These are phyloP conservation scores for Ctenodactylus gundi DNA, from an alignment of 2,113 vertebrate genomes.

Conservation along the genomic window DNA sequence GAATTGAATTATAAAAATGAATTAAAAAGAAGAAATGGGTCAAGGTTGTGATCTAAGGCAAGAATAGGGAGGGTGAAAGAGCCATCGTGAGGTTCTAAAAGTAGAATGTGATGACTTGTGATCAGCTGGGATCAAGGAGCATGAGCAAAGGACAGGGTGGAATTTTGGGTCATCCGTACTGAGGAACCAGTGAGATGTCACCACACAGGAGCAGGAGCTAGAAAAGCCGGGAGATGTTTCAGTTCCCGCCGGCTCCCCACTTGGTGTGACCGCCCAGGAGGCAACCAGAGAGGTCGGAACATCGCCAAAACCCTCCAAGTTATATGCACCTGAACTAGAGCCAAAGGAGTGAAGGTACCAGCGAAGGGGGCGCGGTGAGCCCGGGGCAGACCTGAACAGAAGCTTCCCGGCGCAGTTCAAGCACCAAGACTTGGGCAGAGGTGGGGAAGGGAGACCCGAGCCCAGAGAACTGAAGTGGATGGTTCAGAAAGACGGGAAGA, in stretches of 20 bases:
- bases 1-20: neutral
- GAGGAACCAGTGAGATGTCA: no score
- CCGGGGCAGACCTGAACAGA: neutral
- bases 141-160: no score
- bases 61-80: neutral
- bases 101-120: neutral
- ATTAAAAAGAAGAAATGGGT: neutral
- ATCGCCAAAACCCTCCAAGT: neutral
- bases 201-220: fast-evolving
- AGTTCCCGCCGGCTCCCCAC: neutral
- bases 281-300: neutral
- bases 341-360: neutral
- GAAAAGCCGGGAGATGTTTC: neutral
- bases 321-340: neutral
- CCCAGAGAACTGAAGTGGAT: neutral
- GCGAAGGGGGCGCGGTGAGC: neutral
- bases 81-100: neutral
- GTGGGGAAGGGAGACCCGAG: neutral
- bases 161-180: no score
- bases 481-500: neutral
- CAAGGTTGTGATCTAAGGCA: neutral
- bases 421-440: fast-evolving
- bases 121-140: neutral
- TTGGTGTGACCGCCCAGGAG: neutral
- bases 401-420: neutral